Percentiles rank a stretch among this genome's conserved stretches.
Conservation (phyloP, 2,888 invertebrate species). For the Agrochola litura region DNA sequence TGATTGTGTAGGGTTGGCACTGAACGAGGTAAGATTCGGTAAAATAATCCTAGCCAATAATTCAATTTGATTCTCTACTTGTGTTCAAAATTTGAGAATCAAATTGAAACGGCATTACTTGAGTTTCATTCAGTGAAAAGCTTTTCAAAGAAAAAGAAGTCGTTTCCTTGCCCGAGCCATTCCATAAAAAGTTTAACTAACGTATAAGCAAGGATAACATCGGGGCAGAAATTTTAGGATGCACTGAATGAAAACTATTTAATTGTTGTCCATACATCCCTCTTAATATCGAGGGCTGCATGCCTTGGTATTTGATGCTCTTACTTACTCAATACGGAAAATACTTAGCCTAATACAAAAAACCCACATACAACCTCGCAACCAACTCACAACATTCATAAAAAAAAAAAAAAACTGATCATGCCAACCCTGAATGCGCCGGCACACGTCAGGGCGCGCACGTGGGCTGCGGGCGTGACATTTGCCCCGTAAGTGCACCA, state of each 20-base stretch:
- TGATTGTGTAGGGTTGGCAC: slow-evolving; percentile 53
- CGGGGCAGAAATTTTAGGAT: not conserved
- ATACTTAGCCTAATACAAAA: slow-evolving; percentile 23
- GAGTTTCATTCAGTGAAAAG: not conserved
- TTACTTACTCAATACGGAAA: not conserved
- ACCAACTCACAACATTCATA: slow-evolving; percentile 26
- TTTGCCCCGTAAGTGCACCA: slow-evolving; percentile 81
- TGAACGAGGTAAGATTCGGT: not conserved
- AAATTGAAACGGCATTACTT: not conserved
- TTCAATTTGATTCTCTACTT: too few species aligned
- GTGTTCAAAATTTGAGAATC: not conserved
- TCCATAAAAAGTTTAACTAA: not conserved
- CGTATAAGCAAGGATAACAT: too few species aligned
- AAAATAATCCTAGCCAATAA: not conserved
- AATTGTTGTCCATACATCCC: not conserved
- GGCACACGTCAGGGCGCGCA: slow-evolving; percentile 73
- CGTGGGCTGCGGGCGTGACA: slow-evolving; percentile 86
- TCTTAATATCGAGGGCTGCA: not conserved
- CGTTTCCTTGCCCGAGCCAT: too few species aligned
- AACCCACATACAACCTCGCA: slow-evolving; percentile 24
- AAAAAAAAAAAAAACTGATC: slow-evolving; percentile 43
- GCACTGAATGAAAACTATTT: not conserved
- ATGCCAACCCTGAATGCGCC: slow-evolving; percentile 63
- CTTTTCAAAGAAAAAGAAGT: not conserved
- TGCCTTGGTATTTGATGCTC: not conserved